phyloP scores from a whole-genome alignment of 64 coral and sea anemone species.

The Hydrozoanthus tunicans region DNA sequence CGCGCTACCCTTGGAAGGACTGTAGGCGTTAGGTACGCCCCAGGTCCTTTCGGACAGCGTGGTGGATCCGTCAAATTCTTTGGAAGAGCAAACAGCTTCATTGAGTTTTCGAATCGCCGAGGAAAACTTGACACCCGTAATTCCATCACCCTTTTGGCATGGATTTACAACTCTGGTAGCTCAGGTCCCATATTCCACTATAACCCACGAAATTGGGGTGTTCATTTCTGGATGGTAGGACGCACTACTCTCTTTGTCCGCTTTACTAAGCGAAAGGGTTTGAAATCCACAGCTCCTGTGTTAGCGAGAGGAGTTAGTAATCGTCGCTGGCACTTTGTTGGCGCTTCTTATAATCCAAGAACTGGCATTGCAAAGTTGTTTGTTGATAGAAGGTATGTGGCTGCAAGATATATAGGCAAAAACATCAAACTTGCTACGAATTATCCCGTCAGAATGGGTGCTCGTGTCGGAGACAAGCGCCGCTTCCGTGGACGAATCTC shows the following conservation, averaged over 20 bases:
- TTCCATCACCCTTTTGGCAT: slow-evolving; percentile 61
- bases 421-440: slow-evolving; percentile 11
- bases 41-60: slow-evolving; percentile 35
- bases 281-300: neutral
- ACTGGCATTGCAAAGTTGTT: slow-evolving; percentile 36
- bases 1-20: slow-evolving; percentile 3
- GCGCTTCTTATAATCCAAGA: neutral
- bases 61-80: slow-evolving; percentile 58
- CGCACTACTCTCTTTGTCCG: slow-evolving; percentile 40
- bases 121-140: slow-evolving; percentile 48
- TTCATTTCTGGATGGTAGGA: slow-evolving; percentile 58
- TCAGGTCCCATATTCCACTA: slow-evolving; percentile 69
- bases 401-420: neutral
- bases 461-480: neutral
- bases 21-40: neutral
- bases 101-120: slow-evolving; percentile 47
- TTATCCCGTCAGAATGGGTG: slow-evolving; percentile 17
- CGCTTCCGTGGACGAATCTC: slow-evolving; percentile 29
- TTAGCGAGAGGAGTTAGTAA: neutral
- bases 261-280: slow-evolving; percentile 34
- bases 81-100: slow-evolving; percentile 53
- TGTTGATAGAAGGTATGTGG: slow-evolving; percentile 17
- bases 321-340: slow-evolving; percentile 35
- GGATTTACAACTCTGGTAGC: slow-evolving; percentile 53
- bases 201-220: slow-evolving; percentile 46